Base-by-base conservation (phyloP, 53 echinoderm and acorn worm species). In the Echinometra lucunter region DNA sequence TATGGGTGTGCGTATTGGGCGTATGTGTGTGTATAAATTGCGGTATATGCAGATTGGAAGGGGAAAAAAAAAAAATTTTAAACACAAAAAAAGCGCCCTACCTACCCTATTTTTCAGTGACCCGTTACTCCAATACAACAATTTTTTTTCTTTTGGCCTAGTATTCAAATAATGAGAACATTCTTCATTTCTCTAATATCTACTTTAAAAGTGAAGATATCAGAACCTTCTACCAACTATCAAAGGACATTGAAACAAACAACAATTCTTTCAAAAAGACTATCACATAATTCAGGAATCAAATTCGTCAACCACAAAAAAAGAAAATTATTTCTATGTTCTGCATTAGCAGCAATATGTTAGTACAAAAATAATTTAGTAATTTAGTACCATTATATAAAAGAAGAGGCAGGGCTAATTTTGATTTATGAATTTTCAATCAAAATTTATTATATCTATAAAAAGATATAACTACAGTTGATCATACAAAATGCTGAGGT, bases 401-500 rank as follows among this genome's bases (percentile, higher is more conserved):
- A 42, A 42, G 78, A 42, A 42, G 78, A 78, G 78, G 78, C 78
- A 42, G 78, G 78, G 19, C 42, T 16, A 40, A 38, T 38, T 42
- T 42, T 42, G 35, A 78, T 72, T 32, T 34, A 69, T 32, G 2
- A 78, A 78, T 78, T 42, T 78, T 42, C 6, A 78, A 42, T 78
- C 38, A 78, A 72, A 72, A 35, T 72, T 72, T 72, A 42, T 78
- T 78, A n/a, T 19, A 78, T 35, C 42, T 78, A 78, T 40, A 78
- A 40, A 78, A 38, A 21, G 19, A 78, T 42, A n/a, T 56, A 88
- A 55, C 2, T 88, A 88, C 88, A 53, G 15, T 55, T 55, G 55
- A 57, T 17, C 88, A 55, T 55, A 53, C 27, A 88, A 88, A 88
- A 88, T 7, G 32, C 57, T 56, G 56, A 88, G 88, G 88, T 88